Evolutionary conservation across 2,797 vertebrate genomes (phyloP), one percentile per base, ranked within the genome.

Genomic region (Clamator glandarius): DNA sequence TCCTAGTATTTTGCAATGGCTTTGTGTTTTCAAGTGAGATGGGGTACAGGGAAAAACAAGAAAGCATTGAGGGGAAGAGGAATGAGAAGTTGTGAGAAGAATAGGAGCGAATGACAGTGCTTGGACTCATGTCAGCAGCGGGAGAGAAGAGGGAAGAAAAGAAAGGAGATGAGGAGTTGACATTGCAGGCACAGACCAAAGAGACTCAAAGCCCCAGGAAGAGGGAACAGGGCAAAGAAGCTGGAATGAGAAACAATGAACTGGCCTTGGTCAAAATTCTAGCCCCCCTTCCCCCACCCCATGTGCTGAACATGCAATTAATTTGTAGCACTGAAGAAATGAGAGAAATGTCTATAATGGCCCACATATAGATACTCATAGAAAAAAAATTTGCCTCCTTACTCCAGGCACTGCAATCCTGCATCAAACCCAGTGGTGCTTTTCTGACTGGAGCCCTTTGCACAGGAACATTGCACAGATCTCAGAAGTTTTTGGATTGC

Each of bases 351-450:
- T 28, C 77, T 73, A 24, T 46, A 67, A 33, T 20, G 8, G 26
- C 19, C 13, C 33, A 63, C 24, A n/a, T 42, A 46, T 20, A 44
- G 61, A 21, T 25, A 36, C 25, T 36, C 19, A 8, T 2, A 9
- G 42, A n/a, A 77, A n/a, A 77, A 21, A 20, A 51, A 15, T 19
- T 21, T 16, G 28, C n/a, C 29, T 25, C 26, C 31, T 50, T 44
- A 19, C 55, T 33, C 31, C 31, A 35, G 64, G 69, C 48, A 17
- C 48, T 31, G 33, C 35, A 23, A 1, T 26, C 33, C 23, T 41
- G 9, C 7, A 1, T 50, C 8, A 23, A 26, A 20, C 41, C 28
- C 25, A 4, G 28, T 1, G 3, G 28, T 28, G 25, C 1, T 0
- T 33, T 26, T 23, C 20, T 19, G 15, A 50, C 20, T 28, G 28